phyloP scores from a whole-genome alignment of 2,888 invertebrate species.

The Nyleta sp. region DNA sequence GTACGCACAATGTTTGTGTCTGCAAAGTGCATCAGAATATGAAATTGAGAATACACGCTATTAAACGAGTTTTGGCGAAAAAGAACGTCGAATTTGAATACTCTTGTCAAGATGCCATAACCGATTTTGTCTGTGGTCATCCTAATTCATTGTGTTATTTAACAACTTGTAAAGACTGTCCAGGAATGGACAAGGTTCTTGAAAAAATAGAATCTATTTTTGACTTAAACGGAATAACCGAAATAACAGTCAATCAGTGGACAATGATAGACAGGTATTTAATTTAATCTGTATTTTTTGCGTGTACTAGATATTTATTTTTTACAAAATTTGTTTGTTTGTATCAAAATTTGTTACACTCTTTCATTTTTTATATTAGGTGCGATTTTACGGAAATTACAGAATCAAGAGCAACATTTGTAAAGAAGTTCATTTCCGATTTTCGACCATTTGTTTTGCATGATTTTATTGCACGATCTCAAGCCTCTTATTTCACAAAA shows the following conservation, averaged over 20 bases:
- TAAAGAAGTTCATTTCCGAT: too few relatives aligned
- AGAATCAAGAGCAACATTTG: too few relatives aligned
- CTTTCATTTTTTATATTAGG: too few relatives aligned
- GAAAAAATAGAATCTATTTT: background rate
- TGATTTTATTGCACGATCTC: too few relatives aligned
- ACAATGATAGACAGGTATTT: conserved; percentile 18
- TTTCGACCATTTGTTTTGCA: too few relatives aligned
- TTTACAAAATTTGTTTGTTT: too few relatives aligned
- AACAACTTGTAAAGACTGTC: background rate
- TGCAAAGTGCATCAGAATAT: conserved; percentile 25
- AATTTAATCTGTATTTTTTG: too few relatives aligned
- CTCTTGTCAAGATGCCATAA: background rate
- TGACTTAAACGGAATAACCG: background rate
- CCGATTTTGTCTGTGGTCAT: background rate
- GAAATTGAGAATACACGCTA: background rate
- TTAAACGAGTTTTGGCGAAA: conserved; percentile 3
- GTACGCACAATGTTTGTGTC: conserved; percentile 31
- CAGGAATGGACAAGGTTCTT: background rate
- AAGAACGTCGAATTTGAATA: background rate
- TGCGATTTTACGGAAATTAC: too few relatives aligned
- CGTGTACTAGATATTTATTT: too few relatives aligned
- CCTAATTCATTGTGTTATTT: conserved; percentile 21
- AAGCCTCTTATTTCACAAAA: too few relatives aligned
- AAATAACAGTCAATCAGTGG: conserved; percentile 7
- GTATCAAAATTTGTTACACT: too few relatives aligned